Conservation (phyloP, 2,888 invertebrate genomes). For the Drosophila incognita region DNA sequence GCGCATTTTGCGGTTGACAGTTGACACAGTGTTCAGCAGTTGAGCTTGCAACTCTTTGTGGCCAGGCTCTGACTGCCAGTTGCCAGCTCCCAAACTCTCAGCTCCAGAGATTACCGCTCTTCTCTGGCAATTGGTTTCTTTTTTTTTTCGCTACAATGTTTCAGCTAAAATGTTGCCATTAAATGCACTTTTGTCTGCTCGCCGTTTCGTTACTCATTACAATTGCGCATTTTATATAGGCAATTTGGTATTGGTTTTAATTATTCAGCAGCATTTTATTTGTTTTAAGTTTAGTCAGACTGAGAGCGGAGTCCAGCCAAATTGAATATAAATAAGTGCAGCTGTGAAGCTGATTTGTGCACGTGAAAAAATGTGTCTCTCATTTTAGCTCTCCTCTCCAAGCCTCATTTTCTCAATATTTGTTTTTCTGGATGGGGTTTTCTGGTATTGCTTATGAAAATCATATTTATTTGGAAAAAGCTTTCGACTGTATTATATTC, state of each 20-base stretch:
- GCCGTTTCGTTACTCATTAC: constrained; percentile 42
- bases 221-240: constrained; percentile 66
- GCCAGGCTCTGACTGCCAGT: constrained; percentile 13
- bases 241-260: constrained; percentile 71
- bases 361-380: neutral
- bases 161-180: constrained; percentile 74
- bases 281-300: constrained; percentile 62
- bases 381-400: neutral
- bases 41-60: constrained; percentile 24
- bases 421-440: rapidly evolving
- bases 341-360: neutral
- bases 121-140: constrained; percentile 55
- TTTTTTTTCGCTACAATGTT: constrained; percentile 47
- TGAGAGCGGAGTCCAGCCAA: constrained; percentile 23
- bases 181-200: constrained; percentile 44
- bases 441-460: neutral
- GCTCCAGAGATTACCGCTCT: constrained; percentile 12
- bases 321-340: constrained; percentile 17
- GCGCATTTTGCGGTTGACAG: constrained; percentile 74
- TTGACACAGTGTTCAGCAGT: constrained; percentile 67
- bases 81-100: constrained; percentile 8
- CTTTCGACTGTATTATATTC: neutral
- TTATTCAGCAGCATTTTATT: constrained; percentile 62
- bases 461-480: neutral
- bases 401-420: neutral